These are phyloP conservation scores for Puffinus mauretanicus DNA, from an alignment of 2,113 vertebrate genomes.

Conservation along the genomic window DNA sequence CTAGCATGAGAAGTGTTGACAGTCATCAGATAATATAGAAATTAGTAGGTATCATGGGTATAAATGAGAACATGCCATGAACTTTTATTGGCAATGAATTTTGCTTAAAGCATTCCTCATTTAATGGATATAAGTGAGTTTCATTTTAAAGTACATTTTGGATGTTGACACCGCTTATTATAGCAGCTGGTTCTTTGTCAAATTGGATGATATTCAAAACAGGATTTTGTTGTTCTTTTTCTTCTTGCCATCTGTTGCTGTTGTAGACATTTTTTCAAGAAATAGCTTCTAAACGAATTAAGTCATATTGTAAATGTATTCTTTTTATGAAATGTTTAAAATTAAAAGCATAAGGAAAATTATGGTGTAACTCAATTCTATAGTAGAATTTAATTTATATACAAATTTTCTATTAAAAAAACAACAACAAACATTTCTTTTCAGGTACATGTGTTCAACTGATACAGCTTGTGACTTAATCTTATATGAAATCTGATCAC, in stretches of 20 bases:
- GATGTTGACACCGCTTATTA: constrained; percentile 11
- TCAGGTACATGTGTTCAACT: not conserved
- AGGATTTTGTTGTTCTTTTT: constrained; percentile 51
- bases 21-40: not conserved
- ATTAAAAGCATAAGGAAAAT: constrained; percentile 26
- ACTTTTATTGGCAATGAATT: not conserved
- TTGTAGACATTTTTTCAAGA: not conserved
- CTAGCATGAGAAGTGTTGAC: not conserved
- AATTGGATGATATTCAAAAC: constrained; percentile 41
- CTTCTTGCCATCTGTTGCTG: constrained; percentile 48
- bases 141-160: not conserved
- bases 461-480: not conserved
- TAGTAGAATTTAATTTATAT: not conserved
- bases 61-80: not conserved
- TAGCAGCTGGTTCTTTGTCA: constrained; percentile 39
- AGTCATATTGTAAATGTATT: not conserved
- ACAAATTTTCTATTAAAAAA: not conserved
- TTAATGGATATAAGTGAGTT: not conserved
- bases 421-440: not conserved
- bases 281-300: constrained; percentile 33
- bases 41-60: not conserved
- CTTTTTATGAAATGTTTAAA: constrained; percentile 15
- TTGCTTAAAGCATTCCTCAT: not conserved
- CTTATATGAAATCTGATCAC: not conserved
- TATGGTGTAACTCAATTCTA: not conserved